A percentile compares a stretch with the other conserved stretches of the same genome.
Conservation (phyloP, 2,888 invertebrate genomes). For the Melanostoma scalare region DNA sequence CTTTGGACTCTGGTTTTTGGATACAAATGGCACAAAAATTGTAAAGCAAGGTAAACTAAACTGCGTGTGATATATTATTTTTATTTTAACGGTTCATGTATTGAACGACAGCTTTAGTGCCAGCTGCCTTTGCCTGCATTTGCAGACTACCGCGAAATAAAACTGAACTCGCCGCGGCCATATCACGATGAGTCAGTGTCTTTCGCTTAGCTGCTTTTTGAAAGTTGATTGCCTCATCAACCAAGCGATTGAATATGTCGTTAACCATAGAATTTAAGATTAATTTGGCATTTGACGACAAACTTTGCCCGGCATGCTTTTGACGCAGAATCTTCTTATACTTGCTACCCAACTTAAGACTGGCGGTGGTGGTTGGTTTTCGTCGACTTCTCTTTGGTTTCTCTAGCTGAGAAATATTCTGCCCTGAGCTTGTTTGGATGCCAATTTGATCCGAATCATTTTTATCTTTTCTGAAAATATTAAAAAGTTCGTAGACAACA, state of each 20-base stretch:
- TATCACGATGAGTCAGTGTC: constrained; percentile 23
- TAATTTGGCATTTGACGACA: constrained; percentile 5
- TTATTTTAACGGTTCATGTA: background rate
- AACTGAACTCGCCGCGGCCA: constrained; percentile 32
- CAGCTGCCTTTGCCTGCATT: constrained; percentile 15
- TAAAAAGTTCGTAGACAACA: too few species aligned
- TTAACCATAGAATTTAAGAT: constrained; percentile 33
- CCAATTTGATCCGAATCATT: too few species aligned
- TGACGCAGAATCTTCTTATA: constrained; percentile 8
- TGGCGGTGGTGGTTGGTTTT: background rate
- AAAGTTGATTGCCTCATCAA: constrained; percentile 9
- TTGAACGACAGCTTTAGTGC: constrained; percentile 10
- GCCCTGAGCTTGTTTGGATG: background rate
- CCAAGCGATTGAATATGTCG: constrained; percentile 31
- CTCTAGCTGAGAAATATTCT: background rate
- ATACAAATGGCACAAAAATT: constrained; percentile 87
- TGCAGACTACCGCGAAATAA: constrained; percentile 5
- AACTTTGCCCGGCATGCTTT: background rate
- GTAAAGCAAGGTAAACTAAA: constrained; percentile 52
- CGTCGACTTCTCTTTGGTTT: background rate
- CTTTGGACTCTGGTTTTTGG: constrained; percentile 88
- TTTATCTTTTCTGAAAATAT: too few species aligned
- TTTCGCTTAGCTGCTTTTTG: constrained; percentile 19
- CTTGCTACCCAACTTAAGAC: background rate
- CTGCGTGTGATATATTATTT: background rate